Percentiles rank a stretch among this genome's conserved stretches.
Conservation (phyloP, 2,113 vertebrate genomes). For the Platysternon megacephalum region DNA sequence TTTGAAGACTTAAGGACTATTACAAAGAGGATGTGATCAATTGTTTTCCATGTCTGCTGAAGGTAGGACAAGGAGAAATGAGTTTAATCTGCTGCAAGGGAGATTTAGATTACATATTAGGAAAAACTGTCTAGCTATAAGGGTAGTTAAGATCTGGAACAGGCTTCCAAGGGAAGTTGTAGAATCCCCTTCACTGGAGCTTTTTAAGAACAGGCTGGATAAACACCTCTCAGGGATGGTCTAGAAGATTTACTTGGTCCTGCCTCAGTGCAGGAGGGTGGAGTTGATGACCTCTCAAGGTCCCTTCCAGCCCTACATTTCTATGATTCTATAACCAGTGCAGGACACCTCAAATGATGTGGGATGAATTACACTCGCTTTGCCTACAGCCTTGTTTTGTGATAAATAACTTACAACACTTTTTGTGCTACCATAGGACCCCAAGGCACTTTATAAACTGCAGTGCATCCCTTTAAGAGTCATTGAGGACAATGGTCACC, state of each 20-base stretch:
- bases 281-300: background rate
- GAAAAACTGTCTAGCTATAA: background rate
- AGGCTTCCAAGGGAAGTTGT: background rate
- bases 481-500: accelerated
- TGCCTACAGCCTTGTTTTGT: background rate
- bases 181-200: background rate
- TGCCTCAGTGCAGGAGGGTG: background rate
- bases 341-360: background rate
- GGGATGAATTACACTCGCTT: background rate
- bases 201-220: background rate
- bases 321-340: background rate
- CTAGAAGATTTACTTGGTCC: background rate
- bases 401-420: background rate
- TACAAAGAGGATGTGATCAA: background rate
- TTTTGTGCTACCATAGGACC: background rate
- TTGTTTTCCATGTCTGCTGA: background rate
- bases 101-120: background rate
- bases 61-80: background rate
- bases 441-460: accelerated
- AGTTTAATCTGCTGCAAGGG: background rate
- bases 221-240: background rate
- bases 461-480: background rate
- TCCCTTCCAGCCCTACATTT: background rate
- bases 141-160: background rate
- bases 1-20: background rate